phyloP scores from a whole-genome alignment of 2,888 invertebrate species.

The Crocallis elinguaria region DNA sequence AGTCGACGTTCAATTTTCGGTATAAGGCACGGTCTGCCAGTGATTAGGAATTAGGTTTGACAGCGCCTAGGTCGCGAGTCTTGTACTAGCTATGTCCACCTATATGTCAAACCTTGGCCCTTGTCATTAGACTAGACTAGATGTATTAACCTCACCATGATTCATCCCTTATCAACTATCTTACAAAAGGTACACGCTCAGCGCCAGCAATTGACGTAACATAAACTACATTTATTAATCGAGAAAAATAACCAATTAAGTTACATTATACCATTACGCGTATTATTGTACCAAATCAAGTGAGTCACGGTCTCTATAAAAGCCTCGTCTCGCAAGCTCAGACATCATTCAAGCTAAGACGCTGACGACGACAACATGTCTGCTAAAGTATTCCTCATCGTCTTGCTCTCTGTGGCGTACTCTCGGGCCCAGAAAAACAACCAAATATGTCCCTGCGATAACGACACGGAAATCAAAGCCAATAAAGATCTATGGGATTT shows the following conservation, averaged over 20 bases:
- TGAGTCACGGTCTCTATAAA: slow-evolving; percentile 6
- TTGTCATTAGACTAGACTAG: too few species aligned
- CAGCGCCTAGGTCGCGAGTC: too few species aligned
- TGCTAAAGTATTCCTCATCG: slow-evolving; percentile 35
- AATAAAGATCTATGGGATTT: slow-evolving; percentile 30
- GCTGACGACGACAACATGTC: slow-evolving; percentile 4
- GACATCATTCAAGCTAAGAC: slow-evolving; percentile 5
- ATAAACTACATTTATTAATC: not conserved
- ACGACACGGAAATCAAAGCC: slow-evolving; percentile 9
- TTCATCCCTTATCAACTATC: not conserved
- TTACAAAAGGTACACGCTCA: too few species aligned
- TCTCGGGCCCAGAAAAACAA: slow-evolving; percentile 27
- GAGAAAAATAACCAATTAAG: slow-evolving; percentile 11
- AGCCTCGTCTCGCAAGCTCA: not conserved
- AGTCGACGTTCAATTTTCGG: too few species aligned
- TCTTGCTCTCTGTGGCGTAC: slow-evolving; percentile 30
- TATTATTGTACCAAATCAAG: slow-evolving; percentile 4
- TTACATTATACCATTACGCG: not conserved
- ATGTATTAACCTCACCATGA: too few species aligned
- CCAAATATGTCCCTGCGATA: slow-evolving; percentile 22
- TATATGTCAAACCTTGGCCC: too few species aligned
- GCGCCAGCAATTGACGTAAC: not conserved
- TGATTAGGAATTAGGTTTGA: too few species aligned
- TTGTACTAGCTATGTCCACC: too few species aligned
- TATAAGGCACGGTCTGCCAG: too few species aligned